A percentile compares a stretch with the other conserved stretches of the same genome.
Conservation (phyloP, 2,113 vertebrate species). For the Melospiza georgiana region DNA sequence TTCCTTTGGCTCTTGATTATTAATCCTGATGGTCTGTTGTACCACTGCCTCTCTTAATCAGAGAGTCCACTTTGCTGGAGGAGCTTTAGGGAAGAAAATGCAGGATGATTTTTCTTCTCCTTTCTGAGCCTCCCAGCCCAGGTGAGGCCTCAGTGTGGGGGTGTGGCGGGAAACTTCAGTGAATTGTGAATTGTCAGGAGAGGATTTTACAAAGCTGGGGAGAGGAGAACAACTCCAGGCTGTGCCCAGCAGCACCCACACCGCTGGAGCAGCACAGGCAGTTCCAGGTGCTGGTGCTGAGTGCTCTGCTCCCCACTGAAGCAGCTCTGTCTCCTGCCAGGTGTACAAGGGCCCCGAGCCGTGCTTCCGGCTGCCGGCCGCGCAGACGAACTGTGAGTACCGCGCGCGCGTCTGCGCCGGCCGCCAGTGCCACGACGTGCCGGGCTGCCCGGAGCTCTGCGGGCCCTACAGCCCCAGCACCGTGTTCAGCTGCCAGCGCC, state of each 20-base stretch:
- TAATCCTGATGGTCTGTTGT: neutral
- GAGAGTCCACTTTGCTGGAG: neutral
- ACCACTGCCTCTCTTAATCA: neutral
- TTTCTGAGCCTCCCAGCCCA: neutral
- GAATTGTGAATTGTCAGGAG: neutral
- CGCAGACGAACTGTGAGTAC: slow-evolving; percentile 73
- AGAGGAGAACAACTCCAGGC: neutral
- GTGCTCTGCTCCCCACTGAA: accelerated
- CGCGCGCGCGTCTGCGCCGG: slow-evolving; percentile 74
- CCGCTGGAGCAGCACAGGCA: accelerated
- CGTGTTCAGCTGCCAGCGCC: slow-evolving; percentile 66
- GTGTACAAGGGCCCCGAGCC: slow-evolving; percentile 80
- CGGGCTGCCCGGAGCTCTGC: slow-evolving; percentile 70
- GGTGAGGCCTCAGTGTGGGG: neutral
- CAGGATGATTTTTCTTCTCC: neutral
- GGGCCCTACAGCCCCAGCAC: slow-evolving; percentile 76
- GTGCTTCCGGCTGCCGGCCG: slow-evolving; percentile 69
- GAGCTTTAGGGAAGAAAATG: neutral
- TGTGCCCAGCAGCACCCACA: accelerated
- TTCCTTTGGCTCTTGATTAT: neutral
- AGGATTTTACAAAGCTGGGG: neutral
- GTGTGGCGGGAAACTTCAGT: neutral
- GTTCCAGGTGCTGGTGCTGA: accelerated
- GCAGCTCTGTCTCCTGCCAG: slow-evolving; percentile 6
- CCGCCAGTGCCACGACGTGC: slow-evolving; percentile 69